Base-by-base conservation (phyloP, 2,113 vertebrate genomes). In the Mellivora capensis region DNA sequence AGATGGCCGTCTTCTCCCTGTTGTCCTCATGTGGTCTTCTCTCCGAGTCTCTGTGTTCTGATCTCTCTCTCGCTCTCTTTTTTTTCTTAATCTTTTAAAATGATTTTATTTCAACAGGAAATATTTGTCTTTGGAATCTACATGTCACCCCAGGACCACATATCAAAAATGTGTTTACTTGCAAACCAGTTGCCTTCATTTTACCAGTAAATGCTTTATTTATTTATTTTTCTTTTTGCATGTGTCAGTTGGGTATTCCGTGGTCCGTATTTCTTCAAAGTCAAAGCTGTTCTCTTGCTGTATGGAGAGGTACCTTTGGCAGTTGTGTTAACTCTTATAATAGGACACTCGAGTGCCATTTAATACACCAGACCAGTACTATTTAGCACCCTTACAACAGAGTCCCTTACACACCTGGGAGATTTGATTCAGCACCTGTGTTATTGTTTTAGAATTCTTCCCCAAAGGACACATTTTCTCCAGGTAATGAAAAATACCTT, bases 391-490 rank as follows among this genome's bases (percentile, higher is more conserved):
- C 77, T 18, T 21, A 57, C 92, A 94, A 72, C 85, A 71, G 72
- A 98, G 64, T 91, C 77, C 82, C 85, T 90, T 61, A 64, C 59
- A 93, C 94, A 90, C 81, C 85, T 96, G 97, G 96, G 97, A 96
- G 97, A 97, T 97, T 64, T 91, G 91, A 95, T 71, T 97, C 96
- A 80, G 95, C 74, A 97, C 93, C 94, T 94, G 72, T 83, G 85
- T 93, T 96, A 96, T 93, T 98, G 97, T 98, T 96, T 97, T 87
- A 95, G 67, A 90, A 96, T 96, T 84, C 74, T 79, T 98, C 83
- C 97, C 97, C 90, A 94, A 88, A 97, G 92, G 91, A 97, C 74
- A 83, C 42, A 90, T 96, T 98, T 98, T 95, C 90, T 96, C 85
- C 72, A 96, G 44, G 72, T 95, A 96, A 97, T 44, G 54, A 98